Base-by-base conservation (phyloP, 2,888 invertebrate genomes). In the Nesidiocoris tenuis region DNA sequence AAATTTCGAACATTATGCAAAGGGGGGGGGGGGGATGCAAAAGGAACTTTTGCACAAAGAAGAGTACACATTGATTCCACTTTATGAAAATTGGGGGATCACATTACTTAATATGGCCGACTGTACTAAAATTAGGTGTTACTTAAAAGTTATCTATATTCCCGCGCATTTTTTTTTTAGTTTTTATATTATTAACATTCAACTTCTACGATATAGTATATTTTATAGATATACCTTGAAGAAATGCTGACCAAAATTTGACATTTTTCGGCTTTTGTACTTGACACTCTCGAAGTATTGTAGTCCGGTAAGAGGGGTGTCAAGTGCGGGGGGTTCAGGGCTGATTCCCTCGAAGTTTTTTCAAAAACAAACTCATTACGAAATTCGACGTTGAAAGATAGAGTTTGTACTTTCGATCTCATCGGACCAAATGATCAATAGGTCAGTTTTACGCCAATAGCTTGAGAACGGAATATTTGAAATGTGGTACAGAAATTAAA, bases 61-160 rank as follows among this genome's bases (percentile, higher is more conserved):
- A 68, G 22, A 56, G 68, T 67, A 67, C 67, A 67, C 55, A 67
- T 67, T 67, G 67, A 67, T 67, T 54, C 55, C 67, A 54, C n/a
- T 67, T 65, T 67, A n/a, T 55, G 59, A 70, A 19, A 59, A 70
- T 61, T 25, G 70, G 59, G 59, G 39, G 39, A 19, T 25, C 70
- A 59, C 70, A 59, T 70, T 70, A 70, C 70, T 59, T 59, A 70
- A 70, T 70, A 70, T 70, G 70, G 70, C 70, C 70, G 54, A 68
- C 59, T 23, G 63, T 63, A 7, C 63, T 63, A 63, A 70, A 70
- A 70, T 70, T 70, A 70, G 59, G 70, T 70, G 59, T 70, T 59
- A 70, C 70, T 70, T 70, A 70, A 67, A 67, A 70, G 70, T 70
- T 70, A 70, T 67, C 59, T 59, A 70, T 70, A 70, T 59, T 59